phyloP scores from a whole-genome alignment of 2,797 vertebrate genomes.

The Perdix hodgsoniae region DNA sequence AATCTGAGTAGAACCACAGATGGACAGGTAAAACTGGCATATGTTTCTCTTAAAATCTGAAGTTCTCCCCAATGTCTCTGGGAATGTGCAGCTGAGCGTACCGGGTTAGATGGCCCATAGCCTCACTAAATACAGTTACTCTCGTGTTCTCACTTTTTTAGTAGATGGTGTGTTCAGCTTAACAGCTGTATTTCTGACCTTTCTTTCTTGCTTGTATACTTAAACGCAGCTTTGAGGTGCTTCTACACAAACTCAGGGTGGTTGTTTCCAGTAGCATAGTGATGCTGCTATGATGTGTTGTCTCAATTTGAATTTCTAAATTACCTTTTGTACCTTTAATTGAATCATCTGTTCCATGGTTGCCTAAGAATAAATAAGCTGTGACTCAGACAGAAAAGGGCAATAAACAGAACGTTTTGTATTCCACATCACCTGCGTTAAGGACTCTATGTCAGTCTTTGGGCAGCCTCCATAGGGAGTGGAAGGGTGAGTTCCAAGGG shows the following conservation, averaged over 20 bases:
- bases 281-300: background rate
- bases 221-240: background rate
- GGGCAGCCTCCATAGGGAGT: background rate
- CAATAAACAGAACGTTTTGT: rapidly evolving
- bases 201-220: background rate
- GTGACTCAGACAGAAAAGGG: background rate
- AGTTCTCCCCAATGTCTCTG: background rate
- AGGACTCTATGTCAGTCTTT: background rate
- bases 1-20: background rate
- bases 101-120: background rate
- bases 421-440: background rate
- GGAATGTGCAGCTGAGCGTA: background rate
- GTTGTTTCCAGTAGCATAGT: background rate
- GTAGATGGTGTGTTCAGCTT: background rate
- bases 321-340: background rate
- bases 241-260: background rate
- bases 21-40: background rate
- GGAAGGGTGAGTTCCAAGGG: background rate
- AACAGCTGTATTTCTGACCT: background rate
- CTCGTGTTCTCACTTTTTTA: background rate
- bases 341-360: background rate
- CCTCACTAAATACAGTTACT: background rate
- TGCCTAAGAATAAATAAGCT: background rate
- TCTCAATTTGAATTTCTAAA: background rate
- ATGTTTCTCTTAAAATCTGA: background rate